Evolutionary conservation across 2,888 invertebrate genomes (phyloP).

Genomic region (Hypena proboscidalis): DNA sequence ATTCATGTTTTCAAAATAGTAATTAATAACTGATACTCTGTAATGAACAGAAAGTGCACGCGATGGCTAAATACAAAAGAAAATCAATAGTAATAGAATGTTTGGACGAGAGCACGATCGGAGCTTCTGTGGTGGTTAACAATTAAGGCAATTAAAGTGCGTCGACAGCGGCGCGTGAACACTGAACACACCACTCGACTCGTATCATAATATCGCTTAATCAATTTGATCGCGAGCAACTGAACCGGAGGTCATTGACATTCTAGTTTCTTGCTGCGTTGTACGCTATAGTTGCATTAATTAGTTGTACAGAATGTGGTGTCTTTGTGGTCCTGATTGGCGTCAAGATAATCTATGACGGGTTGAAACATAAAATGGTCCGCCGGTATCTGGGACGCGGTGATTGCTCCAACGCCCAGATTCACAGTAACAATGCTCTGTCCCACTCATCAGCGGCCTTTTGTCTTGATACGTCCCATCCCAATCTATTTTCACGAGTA

Average conservation of each 20-base stretch:
- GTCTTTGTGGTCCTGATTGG: slow-evolving; percentile 33
- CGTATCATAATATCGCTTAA: slow-evolving; percentile 74
- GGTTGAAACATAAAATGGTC: slow-evolving; percentile 49
- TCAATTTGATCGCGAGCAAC: slow-evolving; percentile 73
- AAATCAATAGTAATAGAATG: slow-evolving; percentile 14
- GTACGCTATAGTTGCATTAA: slow-evolving; percentile 36
- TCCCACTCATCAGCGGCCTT: slow-evolving; percentile 59
- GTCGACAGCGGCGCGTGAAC: slow-evolving; percentile 65
- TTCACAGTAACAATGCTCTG: slow-evolving; percentile 61
- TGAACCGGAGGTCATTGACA: slow-evolving; percentile 65
- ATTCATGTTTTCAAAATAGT: background rate
- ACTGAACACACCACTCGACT: too few relatives aligned
- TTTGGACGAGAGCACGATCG: slow-evolving; percentile 21
- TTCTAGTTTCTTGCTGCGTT: slow-evolving; percentile 38
- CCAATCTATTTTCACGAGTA: slow-evolving; percentile 38
- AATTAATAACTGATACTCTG: slow-evolving; percentile 13
- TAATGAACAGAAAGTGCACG: slow-evolving; percentile 14
- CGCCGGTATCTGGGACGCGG: slow-evolving; percentile 67
- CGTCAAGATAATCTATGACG: slow-evolving; percentile 43
- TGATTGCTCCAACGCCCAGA: slow-evolving; percentile 69
- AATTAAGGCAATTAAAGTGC: slow-evolving; percentile 79
- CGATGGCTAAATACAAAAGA: slow-evolving; percentile 7
- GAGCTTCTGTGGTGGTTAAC: slow-evolving; percentile 40
- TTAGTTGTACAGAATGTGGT: slow-evolving; percentile 34
- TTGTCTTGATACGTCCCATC: slow-evolving; percentile 56